A percentile compares a stretch with the other conserved stretches of the same genome.
phyloP scores from a whole-genome alignment of 2,888 invertebrate genomes.

The Epistrophe eligans region DNA sequence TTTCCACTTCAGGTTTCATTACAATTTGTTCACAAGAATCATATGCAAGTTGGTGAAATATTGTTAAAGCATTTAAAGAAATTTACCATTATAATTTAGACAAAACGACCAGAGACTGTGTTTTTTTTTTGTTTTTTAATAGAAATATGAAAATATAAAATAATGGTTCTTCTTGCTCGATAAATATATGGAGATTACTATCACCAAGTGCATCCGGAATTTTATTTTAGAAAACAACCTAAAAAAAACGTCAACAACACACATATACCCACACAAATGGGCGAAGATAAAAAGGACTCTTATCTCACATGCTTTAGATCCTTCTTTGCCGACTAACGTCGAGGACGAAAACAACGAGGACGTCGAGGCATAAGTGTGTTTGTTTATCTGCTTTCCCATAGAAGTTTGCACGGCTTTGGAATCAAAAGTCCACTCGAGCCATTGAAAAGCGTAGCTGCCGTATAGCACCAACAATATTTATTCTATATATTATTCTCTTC shows the following conservation, averaged over 20 bases:
- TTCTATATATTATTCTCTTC: slow-evolving; percentile 25
- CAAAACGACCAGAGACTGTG: too few relatives aligned
- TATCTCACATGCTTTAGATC: slow-evolving; percentile 37
- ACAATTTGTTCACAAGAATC: too few relatives aligned
- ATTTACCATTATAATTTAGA: too few relatives aligned
- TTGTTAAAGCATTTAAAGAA: too few relatives aligned
- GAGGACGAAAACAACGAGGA: slow-evolving; percentile 1
- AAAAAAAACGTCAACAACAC: slow-evolving; percentile 29
- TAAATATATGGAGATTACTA: slow-evolving; percentile 20
- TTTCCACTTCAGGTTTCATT: too few relatives aligned
- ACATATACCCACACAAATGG: slow-evolving; percentile 4
- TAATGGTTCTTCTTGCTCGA: background rate
- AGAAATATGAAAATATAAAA: slow-evolving; percentile 24
- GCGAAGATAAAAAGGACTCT: slow-evolving; percentile 18
- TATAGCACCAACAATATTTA: slow-evolving; percentile 29
- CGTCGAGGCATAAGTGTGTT: slow-evolving; percentile 29
- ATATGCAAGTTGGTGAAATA: too few relatives aligned
- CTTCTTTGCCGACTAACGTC: slow-evolving; percentile 20
- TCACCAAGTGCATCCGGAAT: slow-evolving; percentile 27
- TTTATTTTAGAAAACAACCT: slow-evolving; percentile 19
- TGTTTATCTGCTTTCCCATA: slow-evolving; percentile 33
- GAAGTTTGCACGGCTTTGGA: slow-evolving; percentile 38
- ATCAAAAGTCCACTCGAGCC: slow-evolving; percentile 40
- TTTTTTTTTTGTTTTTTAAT: too few relatives aligned
- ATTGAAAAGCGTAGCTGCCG: slow-evolving; percentile 10